Evolutionary conservation across 2,113 vertebrate genomes (phyloP), one percentile per base, ranked within the genome.

Genomic region (Anser brachyrhynchus): DNA sequence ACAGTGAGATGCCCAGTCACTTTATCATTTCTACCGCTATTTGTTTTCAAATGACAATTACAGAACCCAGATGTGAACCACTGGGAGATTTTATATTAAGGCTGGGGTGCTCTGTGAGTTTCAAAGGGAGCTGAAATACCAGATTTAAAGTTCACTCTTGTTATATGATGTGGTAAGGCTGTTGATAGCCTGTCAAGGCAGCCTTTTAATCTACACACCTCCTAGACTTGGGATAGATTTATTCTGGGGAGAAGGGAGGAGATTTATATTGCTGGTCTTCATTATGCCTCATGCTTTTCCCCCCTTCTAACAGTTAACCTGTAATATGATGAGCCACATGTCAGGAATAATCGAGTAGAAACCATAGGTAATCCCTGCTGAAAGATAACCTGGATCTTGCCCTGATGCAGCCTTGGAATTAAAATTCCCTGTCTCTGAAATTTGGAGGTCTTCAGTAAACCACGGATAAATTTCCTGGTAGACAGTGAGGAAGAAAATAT

Each of bases 21-120:
- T 96, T 81, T 90, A 88, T 90, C 83, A 72, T 62, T 89, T 58
- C 71, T 92, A 85, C 75, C 25, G 9, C 55, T 95, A 35, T 86
- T 77, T 92, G 25, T 93, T 90, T 93, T 92, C 65, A 64, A 73
- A 74, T 90, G 76, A 87, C 92, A 94, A 92, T 93, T 96, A 95
- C 90, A 94, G 90, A 93, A 93, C 59, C 66, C 96, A 96, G 87
- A 95, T 96, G 94, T 92, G 94, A 97, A 65, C 29, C 64, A 67
- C 70, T 62, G 82, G 54, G 83, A 93, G 85, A 77, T 90, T 95
- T 96, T 95, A 55, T 79, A 55, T 92, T 89, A 91, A 78, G 46
- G 49, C 69, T 66, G 55, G 62, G 46, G 16, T 79, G 84, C 79
- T 94, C 67, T 84, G 31, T 69, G 88, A 92, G 39, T 94, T 96